phyloP scores from a whole-genome alignment of 2,888 invertebrate genomes.

The Calephelis perditalis region DNA sequence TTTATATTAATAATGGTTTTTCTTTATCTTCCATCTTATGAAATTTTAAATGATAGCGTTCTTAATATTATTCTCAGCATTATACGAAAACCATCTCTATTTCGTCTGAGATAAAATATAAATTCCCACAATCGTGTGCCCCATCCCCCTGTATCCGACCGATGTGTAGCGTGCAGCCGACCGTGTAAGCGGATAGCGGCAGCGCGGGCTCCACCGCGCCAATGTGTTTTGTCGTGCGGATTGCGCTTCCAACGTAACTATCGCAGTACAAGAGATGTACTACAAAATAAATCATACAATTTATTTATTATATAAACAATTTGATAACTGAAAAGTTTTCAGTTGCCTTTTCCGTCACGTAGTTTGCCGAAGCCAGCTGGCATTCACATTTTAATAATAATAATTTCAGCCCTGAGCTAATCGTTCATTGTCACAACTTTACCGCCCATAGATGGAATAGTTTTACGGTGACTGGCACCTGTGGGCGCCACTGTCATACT shows the following conservation, averaged over 20 bases:
- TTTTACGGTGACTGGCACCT: too few relatives aligned
- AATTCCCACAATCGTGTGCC: neutral
- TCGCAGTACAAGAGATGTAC: neutral
- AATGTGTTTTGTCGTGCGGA: conserved; percentile 19
- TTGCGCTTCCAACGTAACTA: too few relatives aligned
- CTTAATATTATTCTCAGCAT: conserved; percentile 7
- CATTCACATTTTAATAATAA: neutral
- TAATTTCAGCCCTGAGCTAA: too few relatives aligned
- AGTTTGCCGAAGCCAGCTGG: neutral
- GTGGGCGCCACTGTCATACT: too few relatives aligned
- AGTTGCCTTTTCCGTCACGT: too few relatives aligned
- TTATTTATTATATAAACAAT: neutral
- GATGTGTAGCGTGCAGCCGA: conserved; percentile 29
- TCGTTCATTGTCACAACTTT: too few relatives aligned
- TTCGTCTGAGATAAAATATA: neutral
- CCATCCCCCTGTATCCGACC: conserved; percentile 32
- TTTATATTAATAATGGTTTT: neutral
- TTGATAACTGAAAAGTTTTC: neutral
- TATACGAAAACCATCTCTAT: neutral
- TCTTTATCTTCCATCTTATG: neutral
- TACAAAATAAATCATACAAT: neutral
- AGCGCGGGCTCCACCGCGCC: conserved; percentile 27
- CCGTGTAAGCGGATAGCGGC: conserved; percentile 34
- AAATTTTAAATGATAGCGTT: conserved; percentile 12
- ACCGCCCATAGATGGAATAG: too few relatives aligned